Percentiles rank a stretch among this genome's conserved stretches.
phyloP scores from a whole-genome alignment of 2,888 invertebrate species.

The Pristionchus entomophagus region DNA sequence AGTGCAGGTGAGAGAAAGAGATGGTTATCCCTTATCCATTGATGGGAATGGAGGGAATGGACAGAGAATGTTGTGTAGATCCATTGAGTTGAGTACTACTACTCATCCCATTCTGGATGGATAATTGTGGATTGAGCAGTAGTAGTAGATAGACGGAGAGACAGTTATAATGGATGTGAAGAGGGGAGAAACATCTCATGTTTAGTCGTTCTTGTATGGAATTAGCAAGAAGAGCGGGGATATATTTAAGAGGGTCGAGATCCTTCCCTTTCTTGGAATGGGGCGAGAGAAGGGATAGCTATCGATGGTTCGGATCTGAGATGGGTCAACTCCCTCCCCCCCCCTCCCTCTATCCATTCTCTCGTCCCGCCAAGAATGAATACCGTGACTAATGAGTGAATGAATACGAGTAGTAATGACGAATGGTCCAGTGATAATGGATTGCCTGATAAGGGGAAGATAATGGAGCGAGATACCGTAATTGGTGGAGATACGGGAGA shows the following conservation, averaged over 20 bases:
- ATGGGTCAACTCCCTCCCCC: not conserved
- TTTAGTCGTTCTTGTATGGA: conserved; percentile 2
- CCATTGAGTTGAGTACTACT: not conserved
- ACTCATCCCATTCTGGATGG: conserved; percentile 4
- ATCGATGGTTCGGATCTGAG: conserved; percentile 41
- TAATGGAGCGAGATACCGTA: conserved; percentile 3
- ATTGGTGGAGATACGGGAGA: not conserved
- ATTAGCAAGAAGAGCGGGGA: not conserved
- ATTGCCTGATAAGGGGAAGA: not conserved
- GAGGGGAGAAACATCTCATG: not conserved
- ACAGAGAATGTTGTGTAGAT: not conserved
- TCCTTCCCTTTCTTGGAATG: not conserved
- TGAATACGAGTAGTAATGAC: conserved; percentile 16
- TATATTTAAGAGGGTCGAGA: no score
- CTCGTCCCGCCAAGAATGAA: not conserved
- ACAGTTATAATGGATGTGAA: conserved; percentile 11
- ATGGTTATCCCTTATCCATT: conserved; percentile 19
- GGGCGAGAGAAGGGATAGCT: conserved; percentile 16
- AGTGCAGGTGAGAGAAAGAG: conserved; percentile 11
- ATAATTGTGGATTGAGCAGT: conserved; percentile 11
- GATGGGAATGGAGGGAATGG: not conserved
- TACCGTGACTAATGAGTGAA: conserved; percentile 30
- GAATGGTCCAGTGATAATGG: not conserved
- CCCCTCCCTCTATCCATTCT: not conserved
- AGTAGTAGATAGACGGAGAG: not conserved